Percentiles rank a stretch among this genome's conserved stretches.
Evolutionary conservation across 2,888 invertebrate genomes (phyloP).

Genomic region (Coenonympha glycerion): DNA sequence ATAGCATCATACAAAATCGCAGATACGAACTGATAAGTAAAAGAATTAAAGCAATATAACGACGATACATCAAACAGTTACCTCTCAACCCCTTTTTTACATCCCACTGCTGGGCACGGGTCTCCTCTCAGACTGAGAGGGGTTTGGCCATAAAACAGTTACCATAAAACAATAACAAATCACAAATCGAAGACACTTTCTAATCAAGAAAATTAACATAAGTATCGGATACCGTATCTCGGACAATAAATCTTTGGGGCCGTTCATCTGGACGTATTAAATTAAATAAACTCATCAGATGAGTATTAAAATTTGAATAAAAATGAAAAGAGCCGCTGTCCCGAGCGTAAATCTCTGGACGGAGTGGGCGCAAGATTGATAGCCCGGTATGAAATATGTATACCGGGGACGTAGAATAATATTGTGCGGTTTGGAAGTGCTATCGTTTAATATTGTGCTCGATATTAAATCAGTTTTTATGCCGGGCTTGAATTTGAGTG

Average conservation of each 20-base stretch:
- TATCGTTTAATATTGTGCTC: conserved; percentile 14
- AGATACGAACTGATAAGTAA: neutral
- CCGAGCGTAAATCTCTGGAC: conserved; percentile 44
- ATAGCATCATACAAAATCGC: neutral
- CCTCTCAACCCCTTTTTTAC: no score
- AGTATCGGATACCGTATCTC: conserved; percentile 28
- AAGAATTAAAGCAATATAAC: conserved; percentile 12
- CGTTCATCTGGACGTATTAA: conserved; percentile 30
- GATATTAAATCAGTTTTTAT: conserved; percentile 7
- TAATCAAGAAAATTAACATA: conserved; percentile 32
- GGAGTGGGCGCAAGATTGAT: conserved; percentile 63
- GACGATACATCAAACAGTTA: conserved; percentile 25
- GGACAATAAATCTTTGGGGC: conserved; percentile 30
- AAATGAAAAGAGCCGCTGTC: conserved; percentile 45
- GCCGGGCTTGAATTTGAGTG: neutral
- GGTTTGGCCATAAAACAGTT: conserved; percentile 25
- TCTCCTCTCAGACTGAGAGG: no score
- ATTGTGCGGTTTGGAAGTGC: conserved; percentile 29
- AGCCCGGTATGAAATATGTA: conserved; percentile 53
- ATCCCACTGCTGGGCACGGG: no score
- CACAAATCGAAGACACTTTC: conserved; percentile 26
- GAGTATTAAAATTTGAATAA: conserved; percentile 52
- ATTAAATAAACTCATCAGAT: conserved; percentile 50
- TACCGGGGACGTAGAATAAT: conserved; percentile 21
- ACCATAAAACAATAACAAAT: conserved; percentile 33